Evolutionary conservation across 2,113 vertebrate species (phyloP).

Genomic region (Cochlearius cochlearius): DNA sequence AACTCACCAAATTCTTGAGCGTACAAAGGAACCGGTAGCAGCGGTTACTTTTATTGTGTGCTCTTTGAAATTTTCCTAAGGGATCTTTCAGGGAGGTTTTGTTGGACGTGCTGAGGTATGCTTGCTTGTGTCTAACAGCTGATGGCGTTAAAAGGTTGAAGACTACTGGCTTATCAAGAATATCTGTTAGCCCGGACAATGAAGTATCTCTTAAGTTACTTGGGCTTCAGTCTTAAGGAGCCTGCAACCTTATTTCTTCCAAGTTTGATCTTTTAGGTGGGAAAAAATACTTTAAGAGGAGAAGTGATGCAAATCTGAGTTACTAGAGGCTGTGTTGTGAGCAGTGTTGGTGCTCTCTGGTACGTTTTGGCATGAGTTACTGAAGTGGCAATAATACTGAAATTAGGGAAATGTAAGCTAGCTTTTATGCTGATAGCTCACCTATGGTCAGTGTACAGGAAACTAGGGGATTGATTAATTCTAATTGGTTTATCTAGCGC

Average conservation of each 20-base stretch:
- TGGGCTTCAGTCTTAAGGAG: not conserved
- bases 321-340: not conserved
- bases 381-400: not conserved
- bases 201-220: not conserved
- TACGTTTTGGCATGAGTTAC: not conserved
- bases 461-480: not conserved
- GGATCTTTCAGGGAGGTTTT: not conserved
- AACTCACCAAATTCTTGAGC: not conserved
- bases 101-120: not conserved
- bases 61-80: not conserved
- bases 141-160: not conserved
- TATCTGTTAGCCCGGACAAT: not conserved
- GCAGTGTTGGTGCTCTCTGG: not conserved
- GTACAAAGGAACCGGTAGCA: rapidly evolving
- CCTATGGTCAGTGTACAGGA: not conserved
- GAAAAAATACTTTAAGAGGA: not conserved
- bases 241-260: not conserved
- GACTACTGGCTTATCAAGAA: not conserved
- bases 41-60: not conserved
- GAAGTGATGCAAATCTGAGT: not conserved
- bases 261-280: not conserved
- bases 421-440: not conserved
- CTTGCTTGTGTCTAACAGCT: not conserved
- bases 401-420: not conserved
- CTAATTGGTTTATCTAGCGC: not conserved